A percentile compares a stretch with the other conserved stretches of the same genome.
phyloP scores from a whole-genome alignment of 2,113 vertebrate genomes.

The Pterophyllum scalare region DNA sequence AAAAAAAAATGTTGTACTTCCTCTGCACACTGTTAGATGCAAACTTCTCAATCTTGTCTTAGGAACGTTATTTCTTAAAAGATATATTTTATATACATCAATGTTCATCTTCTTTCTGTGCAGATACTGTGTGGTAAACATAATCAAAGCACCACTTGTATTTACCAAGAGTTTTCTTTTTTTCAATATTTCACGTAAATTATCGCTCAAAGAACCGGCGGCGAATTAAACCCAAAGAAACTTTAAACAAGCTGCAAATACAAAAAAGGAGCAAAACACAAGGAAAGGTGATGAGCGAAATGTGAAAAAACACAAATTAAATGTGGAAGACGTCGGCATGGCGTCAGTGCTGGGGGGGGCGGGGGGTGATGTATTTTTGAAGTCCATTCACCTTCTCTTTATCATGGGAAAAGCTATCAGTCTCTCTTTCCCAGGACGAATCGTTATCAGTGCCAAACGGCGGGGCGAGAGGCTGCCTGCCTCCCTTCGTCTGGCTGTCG shows the following conservation, averaged over 20 bases:
- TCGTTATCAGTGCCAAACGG: constrained; percentile 82
- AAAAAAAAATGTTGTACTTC: not conserved
- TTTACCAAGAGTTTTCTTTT: not conserved
- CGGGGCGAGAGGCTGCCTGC: constrained; percentile 68
- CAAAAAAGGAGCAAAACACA: constrained; percentile 30
- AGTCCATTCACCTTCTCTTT: constrained; percentile 79
- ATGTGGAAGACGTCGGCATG: constrained; percentile 39
- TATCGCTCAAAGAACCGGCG: not conserved
- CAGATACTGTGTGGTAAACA: too few species aligned
- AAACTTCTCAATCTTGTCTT: not conserved
- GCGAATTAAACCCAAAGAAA: constrained; percentile 20
- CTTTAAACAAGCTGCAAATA: constrained; percentile 14
- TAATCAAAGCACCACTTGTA: not conserved
- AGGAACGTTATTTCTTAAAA: not conserved
- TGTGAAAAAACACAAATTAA: not conserved
- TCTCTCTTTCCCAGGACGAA: constrained; percentile 74
- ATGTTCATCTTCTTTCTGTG: too few species aligned
- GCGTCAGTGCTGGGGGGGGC: not conserved
- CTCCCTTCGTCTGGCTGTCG: constrained; percentile 50
- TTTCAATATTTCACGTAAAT: not conserved
- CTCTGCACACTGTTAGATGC: not conserved
- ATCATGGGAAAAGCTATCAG: constrained; percentile 64
- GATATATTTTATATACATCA: too few species aligned
- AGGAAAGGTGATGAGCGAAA: constrained; percentile 36
- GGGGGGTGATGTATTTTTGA: constrained; percentile 32